Base-by-base conservation (phyloP, 2,888 invertebrate genomes). In the Athripsodes cinereus region DNA sequence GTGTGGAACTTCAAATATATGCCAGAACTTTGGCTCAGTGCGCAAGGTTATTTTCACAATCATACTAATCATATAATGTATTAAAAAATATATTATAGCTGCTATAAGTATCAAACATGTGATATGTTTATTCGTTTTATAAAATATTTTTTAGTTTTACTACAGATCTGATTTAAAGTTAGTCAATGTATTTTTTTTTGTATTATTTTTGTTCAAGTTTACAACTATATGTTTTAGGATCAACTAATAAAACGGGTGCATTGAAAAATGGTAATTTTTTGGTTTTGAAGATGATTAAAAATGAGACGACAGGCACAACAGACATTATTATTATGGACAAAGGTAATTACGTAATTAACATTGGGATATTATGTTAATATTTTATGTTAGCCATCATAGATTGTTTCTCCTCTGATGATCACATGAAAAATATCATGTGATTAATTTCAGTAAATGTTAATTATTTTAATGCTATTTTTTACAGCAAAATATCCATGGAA, bases 241-340 rank as follows among this genome's bases (percentile, higher is more conserved):
- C 26, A n/a, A n/a, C 35, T n/a, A 44, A 56, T 3, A 56, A 52
- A 13, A 46, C 31, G 5, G n/a, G 18, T 5, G 16, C 31, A 11
- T 16, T 52, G 35, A 52, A 52, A n/a, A 52, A 21, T 20, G 52
- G 57, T 10, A 52, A 52, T 16, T 52, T 52, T 21, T 19, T 56
- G 52, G 46, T 56, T 11, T 21, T 56, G 13, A 56, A 56, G 20
- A 13, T 56, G 19, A 40, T 34, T 6, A 44, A 44, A 20, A 52
- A 26, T 10, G 10, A 21, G 1, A 19, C 20, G 0, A 26, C 18
- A 3, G 51, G 20, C 20, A 16, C 50, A 11, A 52, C 50, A 1
- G 48, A 50, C 19, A 50, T 60, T 13, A 16, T 53, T 21, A 51
- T 60, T 26, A 53, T 56, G 56, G 58, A 58, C 40, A 26, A 49